Evolutionary conservation across 1,140 invertebrate genomes (phyloP).

Genomic region (Zeugodacus cucurbitae): DNA sequence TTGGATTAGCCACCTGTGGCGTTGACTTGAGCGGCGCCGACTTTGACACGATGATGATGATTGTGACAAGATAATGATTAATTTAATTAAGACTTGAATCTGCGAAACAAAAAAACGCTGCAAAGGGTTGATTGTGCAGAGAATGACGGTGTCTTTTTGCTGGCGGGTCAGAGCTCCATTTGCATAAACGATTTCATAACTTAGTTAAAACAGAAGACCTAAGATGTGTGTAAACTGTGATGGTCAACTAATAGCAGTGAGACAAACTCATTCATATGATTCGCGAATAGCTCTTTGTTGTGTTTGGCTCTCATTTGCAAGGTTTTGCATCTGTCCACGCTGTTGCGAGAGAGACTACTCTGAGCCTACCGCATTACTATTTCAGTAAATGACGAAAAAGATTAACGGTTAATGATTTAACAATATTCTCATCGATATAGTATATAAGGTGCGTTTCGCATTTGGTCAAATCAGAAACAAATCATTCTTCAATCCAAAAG

Average conservation of each 20-base stretch:
- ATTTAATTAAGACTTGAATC: not conserved
- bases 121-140: not conserved
- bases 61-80: not conserved
- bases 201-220: not conserved
- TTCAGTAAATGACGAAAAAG: no score
- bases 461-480: not conserved
- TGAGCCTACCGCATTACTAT: not conserved
- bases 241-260: not conserved
- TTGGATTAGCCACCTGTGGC: not conserved
- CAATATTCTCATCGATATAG: not conserved
- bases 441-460: not conserved
- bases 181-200: conserved; percentile 15
- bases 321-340: not conserved
- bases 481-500: conserved; percentile 28
- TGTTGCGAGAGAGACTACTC: not conserved
- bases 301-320: not conserved
- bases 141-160: not conserved
- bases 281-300: not conserved
- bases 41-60: not conserved
- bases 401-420: not conserved
- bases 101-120: not conserved
- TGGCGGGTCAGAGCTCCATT: not conserved
- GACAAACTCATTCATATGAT: not conserved
- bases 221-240: not conserved
- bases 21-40: not conserved